These are phyloP conservation scores for Nephrotoma appendiculata DNA, from an alignment of 2,888 invertebrate species.

Conservation along the genomic window DNA sequence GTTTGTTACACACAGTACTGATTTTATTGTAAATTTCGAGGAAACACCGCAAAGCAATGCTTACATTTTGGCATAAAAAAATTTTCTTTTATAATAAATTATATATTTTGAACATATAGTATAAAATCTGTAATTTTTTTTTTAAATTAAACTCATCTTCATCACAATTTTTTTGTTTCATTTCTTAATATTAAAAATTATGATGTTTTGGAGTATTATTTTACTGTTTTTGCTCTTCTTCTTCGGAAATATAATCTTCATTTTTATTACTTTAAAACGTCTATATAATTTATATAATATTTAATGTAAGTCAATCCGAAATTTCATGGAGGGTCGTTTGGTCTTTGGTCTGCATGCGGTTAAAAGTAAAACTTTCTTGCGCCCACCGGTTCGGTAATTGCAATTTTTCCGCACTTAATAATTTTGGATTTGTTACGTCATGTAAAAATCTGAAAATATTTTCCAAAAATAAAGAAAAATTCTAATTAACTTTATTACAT, in stretches of 20 bases:
- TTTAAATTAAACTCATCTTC: background rate
- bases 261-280: background rate
- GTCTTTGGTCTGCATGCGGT: too few relatives aligned
- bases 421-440: background rate
- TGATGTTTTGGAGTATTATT: background rate
- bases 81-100: background rate
- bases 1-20: background rate
- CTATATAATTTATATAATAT: background rate
- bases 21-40: background rate
- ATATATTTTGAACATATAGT: background rate
- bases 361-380: too few relatives aligned
- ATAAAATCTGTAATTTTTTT: background rate
- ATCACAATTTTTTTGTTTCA: background rate
- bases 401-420: background rate
- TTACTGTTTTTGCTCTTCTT: background rate
- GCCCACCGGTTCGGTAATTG: too few relatives aligned
- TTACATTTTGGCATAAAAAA: background rate
- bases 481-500: constrained; percentile 2
- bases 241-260: background rate
- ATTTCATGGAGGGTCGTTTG: background rate
- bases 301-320: background rate
- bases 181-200: background rate
- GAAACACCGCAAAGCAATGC: background rate
- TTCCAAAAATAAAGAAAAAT: background rate
- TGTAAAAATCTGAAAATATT: background rate